A percentile compares a stretch with the other conserved stretches of the same genome.
These are phyloP conservation scores for Callipepla squamata DNA, from an alignment of 2,113 vertebrate genomes.

Conservation along the genomic window DNA sequence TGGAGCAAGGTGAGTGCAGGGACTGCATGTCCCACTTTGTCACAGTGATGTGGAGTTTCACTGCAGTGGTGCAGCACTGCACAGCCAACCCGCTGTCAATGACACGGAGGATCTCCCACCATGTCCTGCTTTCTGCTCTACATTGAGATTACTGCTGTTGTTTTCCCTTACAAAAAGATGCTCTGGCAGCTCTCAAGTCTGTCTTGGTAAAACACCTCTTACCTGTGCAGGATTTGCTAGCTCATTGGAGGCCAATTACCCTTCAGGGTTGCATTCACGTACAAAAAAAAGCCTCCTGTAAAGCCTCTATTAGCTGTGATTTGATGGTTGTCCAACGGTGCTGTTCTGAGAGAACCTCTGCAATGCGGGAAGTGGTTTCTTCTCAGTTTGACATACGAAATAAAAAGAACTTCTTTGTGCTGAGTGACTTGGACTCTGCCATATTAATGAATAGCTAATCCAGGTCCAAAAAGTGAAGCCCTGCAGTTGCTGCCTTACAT, in stretches of 20 bases:
- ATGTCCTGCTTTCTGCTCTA: neutral
- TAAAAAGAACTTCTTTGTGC: slow-evolving; percentile 5
- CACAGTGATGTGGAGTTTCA: rapidly evolving
- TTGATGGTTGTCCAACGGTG: neutral
- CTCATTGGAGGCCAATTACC: neutral
- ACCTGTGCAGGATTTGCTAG: neutral
- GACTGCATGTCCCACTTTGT: no score
- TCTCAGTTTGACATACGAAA: slow-evolving; percentile 3
- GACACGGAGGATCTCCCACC: neutral
- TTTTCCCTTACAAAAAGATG: neutral
- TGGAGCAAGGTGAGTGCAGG: neutral
- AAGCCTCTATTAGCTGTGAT: slow-evolving; percentile 4
- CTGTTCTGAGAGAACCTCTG: neutral
- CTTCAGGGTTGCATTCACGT: neutral
- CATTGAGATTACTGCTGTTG: neutral
- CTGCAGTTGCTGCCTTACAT: neutral
- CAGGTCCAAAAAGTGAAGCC: neutral
- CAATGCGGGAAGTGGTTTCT: neutral
- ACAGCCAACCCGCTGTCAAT: neutral
- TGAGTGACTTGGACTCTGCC: neutral
- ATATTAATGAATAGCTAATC: neutral
- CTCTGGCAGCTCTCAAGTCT: neutral
- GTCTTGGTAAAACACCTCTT: neutral
- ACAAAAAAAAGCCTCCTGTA: neutral
- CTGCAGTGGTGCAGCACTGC: neutral